Evolutionary conservation across 2,888 invertebrate genomes (phyloP), one percentile per base, ranked within the genome.

Genomic region (Dioctria rufipes): DNA sequence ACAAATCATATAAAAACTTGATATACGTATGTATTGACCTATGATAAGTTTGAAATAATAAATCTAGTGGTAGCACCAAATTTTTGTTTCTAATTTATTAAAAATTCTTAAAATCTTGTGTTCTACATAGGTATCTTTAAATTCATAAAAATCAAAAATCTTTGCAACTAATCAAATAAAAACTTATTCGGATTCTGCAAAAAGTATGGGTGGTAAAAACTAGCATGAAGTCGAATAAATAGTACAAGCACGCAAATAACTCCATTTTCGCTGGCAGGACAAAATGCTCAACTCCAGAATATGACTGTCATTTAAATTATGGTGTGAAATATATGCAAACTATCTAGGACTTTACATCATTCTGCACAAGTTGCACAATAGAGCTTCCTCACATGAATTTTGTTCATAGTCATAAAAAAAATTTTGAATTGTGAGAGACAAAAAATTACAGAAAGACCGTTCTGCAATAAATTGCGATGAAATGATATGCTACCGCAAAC

Each of bases 191-290:
- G 25, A 65, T 1, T 9, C 11, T n/a, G n/a, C 42, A 65, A 25
- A 9, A 65, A n/a, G 3, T 5, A 11, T 65, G 5, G 39, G 63
- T 9, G 40, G n/a, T 65, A 65, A 40, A 5, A 42, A 65, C 65
- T n/a, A n/a, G n/a, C n/a, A n/a, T n/a, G n/a, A n/a, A n/a, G n/a
- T n/a, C n/a, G n/a, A n/a, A n/a, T n/a, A n/a, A n/a, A n/a, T n/a
- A n/a, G n/a, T n/a, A n/a, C n/a, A n/a, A n/a, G n/a, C n/a, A n/a
- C n/a, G n/a, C 46, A 67, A 5, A 46, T 0, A 25, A 40, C 71
- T n/a, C 37, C 25, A 51, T 5, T 51, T 69, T 51, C 25, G 49
- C 69, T 71, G 71, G 51, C 71, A 39, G 49, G 39, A 51, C 69
- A 69, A 51, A 37, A 69, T 13, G 9, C 46, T 69, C 9, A 13